Percentiles rank a stretch among this genome's conserved stretches.
Conservation (phyloP, 2,888 invertebrate species). For the Proisotoma minuta region DNA sequence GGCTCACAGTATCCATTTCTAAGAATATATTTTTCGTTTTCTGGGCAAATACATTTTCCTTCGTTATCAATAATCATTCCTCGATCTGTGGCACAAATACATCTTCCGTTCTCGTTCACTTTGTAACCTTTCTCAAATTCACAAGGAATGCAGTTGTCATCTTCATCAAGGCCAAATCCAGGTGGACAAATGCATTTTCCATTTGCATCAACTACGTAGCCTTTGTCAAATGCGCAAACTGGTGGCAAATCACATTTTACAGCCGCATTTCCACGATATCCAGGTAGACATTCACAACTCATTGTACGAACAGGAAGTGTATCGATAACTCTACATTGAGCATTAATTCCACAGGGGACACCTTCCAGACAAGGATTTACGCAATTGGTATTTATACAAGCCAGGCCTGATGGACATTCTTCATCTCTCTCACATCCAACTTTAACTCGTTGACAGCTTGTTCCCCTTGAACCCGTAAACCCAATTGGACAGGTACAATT, state of each 20-base stretch:
- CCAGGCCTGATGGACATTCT: constrained; percentile 73
- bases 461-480: constrained; percentile 57
- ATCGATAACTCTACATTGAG: constrained; percentile 75
- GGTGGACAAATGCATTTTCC: constrained; percentile 72
- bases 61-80: constrained; percentile 73
- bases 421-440: constrained; percentile 66
- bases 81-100: constrained; percentile 73
- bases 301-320: constrained; percentile 80
- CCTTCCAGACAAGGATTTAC: constrained; percentile 74
- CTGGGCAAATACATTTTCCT: constrained; percentile 70
- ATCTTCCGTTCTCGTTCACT: constrained; percentile 70
- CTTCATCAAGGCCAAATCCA: constrained; percentile 68
- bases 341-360: constrained; percentile 73
- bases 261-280: constrained; percentile 82
- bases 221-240: constrained; percentile 64
- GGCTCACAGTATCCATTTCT: constrained; percentile 38
- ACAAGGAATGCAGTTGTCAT: constrained; percentile 74
- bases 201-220: constrained; percentile 61
- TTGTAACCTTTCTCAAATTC: constrained; percentile 63
- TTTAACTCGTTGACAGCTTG: constrained; percentile 41
- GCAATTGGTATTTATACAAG: constrained; percentile 76
- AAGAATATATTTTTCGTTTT: constrained; percentile 63
- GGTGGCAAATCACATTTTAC: constrained; percentile 70
- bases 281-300: constrained; percentile 83
- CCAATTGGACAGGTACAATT: constrained; percentile 77